Conservation (phyloP, 2,113 vertebrate genomes). For the Crotophaga sulcirostris region DNA sequence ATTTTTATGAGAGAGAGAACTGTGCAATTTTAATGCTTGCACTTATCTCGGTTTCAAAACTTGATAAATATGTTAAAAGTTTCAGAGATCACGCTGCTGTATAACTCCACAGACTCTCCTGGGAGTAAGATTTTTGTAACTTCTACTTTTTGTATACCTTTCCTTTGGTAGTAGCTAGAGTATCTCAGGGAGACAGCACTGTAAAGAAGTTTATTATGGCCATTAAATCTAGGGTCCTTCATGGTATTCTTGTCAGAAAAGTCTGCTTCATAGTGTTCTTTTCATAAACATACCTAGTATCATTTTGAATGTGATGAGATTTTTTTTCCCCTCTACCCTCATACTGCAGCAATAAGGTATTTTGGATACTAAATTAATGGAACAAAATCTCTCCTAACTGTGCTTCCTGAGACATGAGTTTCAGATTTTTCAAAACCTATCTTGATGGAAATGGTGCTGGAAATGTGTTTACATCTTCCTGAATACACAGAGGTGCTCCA, state of each 20-base stretch:
- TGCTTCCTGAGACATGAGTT: not conserved
- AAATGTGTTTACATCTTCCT: not conserved
- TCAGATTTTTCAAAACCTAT: not conserved
- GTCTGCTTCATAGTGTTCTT: not conserved
- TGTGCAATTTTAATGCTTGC: not conserved
- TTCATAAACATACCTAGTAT: not conserved
- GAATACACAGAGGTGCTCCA: not conserved
- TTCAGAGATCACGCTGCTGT: not conserved
- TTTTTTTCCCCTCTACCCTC: not conserved
- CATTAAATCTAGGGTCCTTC: not conserved
- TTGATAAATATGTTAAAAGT: not conserved
- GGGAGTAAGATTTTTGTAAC: not conserved
- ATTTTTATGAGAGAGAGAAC: not conserved
- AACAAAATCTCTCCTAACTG: not conserved
- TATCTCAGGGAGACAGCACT: not conserved
- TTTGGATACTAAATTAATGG: not conserved
- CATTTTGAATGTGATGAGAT: not conserved
- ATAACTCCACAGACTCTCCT: not conserved
- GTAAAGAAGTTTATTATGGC: not conserved
- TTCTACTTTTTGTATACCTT: not conserved
- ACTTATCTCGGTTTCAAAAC: not conserved
- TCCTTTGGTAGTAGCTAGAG: not conserved
- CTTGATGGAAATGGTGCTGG: not conserved
- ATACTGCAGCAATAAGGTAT: not conserved
- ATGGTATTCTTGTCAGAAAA: not conserved